A percentile compares a stretch with the other conserved stretches of the same genome.
Evolutionary conservation across 1,140 invertebrate genomes (phyloP).

Genomic region (Nasonia giraulti): DNA sequence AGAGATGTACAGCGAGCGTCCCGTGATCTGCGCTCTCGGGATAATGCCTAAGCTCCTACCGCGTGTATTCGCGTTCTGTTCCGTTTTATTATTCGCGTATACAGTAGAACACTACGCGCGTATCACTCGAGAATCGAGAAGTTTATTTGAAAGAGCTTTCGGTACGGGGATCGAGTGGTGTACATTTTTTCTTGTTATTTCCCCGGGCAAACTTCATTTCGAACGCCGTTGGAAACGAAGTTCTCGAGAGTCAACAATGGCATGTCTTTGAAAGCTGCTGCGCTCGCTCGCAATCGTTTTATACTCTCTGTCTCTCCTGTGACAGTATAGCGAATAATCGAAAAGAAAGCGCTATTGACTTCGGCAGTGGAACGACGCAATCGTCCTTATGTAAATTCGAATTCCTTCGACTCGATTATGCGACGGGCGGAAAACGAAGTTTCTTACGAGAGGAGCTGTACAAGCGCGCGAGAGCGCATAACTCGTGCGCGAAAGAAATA

Average conservation of each 20-base stretch:
- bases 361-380: conserved; percentile 1
- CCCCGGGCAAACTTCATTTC: conserved; percentile 6
- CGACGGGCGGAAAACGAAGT: conserved; percentile 26
- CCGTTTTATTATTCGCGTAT: no score
- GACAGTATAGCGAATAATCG: conserved; percentile 7
- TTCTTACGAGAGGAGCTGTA: conserved; percentile 16
- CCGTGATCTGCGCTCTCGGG: no score
- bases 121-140: no score
- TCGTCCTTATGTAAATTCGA: conserved; percentile 38
- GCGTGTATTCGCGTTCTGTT: no score
- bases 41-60: no score
- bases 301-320: not conserved
- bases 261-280: conserved; percentile 15
- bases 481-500: conserved; percentile 4
- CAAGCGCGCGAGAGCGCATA: not conserved
- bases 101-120: no score
- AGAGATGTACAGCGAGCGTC: not conserved
- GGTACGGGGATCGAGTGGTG: not conserved
- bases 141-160: no score
- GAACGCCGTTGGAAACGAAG: conserved; percentile 30
- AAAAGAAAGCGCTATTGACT: conserved; percentile 31
- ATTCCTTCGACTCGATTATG: conserved; percentile 33
- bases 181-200: not conserved
- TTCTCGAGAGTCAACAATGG: conserved; percentile 17
- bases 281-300: conserved; percentile 1